Evolutionary conservation across 2,888 invertebrate genomes (phyloP).

Genomic region (Eristalinus sepulchralis): DNA sequence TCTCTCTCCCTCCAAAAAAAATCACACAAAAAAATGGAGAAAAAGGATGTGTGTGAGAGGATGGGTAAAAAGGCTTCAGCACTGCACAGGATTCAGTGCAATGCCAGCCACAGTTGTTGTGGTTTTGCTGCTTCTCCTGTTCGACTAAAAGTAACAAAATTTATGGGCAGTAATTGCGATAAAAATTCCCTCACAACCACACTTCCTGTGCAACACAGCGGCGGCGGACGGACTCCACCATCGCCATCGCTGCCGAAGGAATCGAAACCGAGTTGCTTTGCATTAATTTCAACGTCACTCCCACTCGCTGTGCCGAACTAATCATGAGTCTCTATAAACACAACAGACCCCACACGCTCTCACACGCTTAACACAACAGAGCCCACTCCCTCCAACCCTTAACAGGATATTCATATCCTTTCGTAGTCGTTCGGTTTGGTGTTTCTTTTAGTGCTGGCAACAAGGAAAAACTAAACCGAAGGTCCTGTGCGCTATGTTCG

Average conservation of each 20-base stretch:
- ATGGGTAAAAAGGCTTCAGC: slow-evolving; percentile 47
- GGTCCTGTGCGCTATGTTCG: slow-evolving; percentile 29
- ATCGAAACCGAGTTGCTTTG: slow-evolving; percentile 51
- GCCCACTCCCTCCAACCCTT: slow-evolving; percentile 5
- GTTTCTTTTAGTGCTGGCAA: not conserved
- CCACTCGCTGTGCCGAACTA: slow-evolving; percentile 36
- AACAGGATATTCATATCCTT: slow-evolving; percentile 47
- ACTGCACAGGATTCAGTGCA: not conserved
- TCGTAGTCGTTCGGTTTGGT: slow-evolving; percentile 20
- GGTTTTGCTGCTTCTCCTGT: not conserved
- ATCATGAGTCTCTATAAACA: slow-evolving; percentile 18
- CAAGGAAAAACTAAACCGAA: not conserved
- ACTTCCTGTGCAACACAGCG: not conserved
- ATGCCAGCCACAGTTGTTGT: slow-evolving; percentile 15
- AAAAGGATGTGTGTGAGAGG: slow-evolving; percentile 29
- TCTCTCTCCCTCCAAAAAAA: slow-evolving; percentile 10
- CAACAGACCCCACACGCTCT: too few species aligned
- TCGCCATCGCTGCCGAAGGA: not conserved
- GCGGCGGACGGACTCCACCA: not conserved
- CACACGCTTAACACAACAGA: too few species aligned
- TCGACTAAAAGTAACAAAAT: slow-evolving; percentile 65
- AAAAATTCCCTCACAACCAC: slow-evolving; percentile 49
- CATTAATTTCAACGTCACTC: slow-evolving; percentile 48
- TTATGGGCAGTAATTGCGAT: slow-evolving; percentile 70
- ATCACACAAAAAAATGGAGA: slow-evolving; percentile 42